phyloP scores from a whole-genome alignment of 2,113 vertebrate species.

The Ageneiosus marmoratus region DNA sequence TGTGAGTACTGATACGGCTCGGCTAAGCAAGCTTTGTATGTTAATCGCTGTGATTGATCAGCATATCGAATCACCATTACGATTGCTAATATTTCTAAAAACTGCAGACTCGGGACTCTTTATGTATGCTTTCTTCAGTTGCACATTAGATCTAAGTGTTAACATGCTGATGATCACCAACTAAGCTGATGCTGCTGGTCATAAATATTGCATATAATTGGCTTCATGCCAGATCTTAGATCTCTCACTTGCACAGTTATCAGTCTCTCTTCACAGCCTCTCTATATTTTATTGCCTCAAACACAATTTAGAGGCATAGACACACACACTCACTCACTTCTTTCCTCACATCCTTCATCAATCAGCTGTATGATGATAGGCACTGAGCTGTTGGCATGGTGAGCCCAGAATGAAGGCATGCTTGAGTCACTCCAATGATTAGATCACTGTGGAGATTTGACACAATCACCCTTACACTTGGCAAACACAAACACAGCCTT shows the following conservation, averaged over 20 bases:
- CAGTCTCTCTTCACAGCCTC: not conserved
- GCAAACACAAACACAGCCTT: slow-evolving; percentile 14
- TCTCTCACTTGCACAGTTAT: slow-evolving; percentile 16
- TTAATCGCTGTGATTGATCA: slow-evolving; percentile 52
- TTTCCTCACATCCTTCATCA: slow-evolving; percentile 23
- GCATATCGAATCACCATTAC: slow-evolving; percentile 30
- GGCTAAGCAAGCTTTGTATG: slow-evolving; percentile 19
- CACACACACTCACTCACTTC: not conserved
- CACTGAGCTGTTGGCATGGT: slow-evolving; percentile 3
- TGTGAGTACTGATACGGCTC: slow-evolving; percentile 18
- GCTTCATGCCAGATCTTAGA: slow-evolving; percentile 11
- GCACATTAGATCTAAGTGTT: slow-evolving; percentile 27
- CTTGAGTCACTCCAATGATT: slow-evolving; percentile 46
- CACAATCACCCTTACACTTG: slow-evolving; percentile 9
- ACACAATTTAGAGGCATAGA: slow-evolving; percentile 1
- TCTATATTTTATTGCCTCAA: not conserved
- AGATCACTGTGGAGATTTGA: slow-evolving; percentile 38
- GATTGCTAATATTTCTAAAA: slow-evolving; percentile 30
- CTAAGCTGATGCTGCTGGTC: not conserved
- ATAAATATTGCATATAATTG: slow-evolving; percentile 28
- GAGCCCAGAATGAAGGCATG: slow-evolving; percentile 26
- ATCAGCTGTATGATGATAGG: slow-evolving; percentile 32
- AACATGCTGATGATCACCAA: not conserved
- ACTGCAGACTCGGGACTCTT: not conserved
- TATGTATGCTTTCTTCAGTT: not conserved